These are phyloP conservation scores for Pentamera pediparva DNA, from an alignment of 53 echinoderm and acorn worm genomes.

Conservation along the genomic window DNA sequence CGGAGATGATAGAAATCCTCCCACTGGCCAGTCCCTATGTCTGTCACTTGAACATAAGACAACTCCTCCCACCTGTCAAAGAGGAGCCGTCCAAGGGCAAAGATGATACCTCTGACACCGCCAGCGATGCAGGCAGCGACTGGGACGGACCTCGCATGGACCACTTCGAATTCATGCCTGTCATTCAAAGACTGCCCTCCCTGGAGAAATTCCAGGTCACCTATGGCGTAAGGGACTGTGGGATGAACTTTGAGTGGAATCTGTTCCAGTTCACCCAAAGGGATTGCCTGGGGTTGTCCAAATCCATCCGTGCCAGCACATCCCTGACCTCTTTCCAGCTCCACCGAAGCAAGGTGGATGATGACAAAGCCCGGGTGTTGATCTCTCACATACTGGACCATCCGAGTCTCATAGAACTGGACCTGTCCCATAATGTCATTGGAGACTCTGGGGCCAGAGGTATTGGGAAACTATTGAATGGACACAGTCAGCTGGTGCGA, in stretches of 20 bases:
- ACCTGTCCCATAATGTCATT: conserved; percentile 88
- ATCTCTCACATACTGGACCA: conserved; percentile 96
- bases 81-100: conserved; percentile 70
- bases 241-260: conserved; percentile 99
- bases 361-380: conserved; percentile 82
- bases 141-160: conserved; percentile 77
- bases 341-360: conserved; percentile 91
- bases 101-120: conserved; percentile 86
- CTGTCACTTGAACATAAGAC: conserved; percentile 72
- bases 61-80: conserved; percentile 92
- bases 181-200: conserved; percentile 76
- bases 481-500: conserved; percentile 70
- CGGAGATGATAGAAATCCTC: conserved; percentile 49
- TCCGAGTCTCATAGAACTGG: conserved; percentile 70
- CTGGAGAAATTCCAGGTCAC: conserved; percentile 84
- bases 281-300: conserved; percentile 88
- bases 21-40: conserved; percentile 84
- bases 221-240: conserved; percentile 90
- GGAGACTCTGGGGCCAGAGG: conserved; percentile 90
- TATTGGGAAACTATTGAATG: conserved; percentile 88
- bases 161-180: conserved; percentile 92
- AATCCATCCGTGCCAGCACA: conserved; percentile 73
- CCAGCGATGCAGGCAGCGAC: conserved; percentile 83
- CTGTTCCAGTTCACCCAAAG: conserved; percentile 92
- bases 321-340: conserved; percentile 82